These are phyloP conservation scores for Albula glossodonta DNA, from an alignment of 2,113 vertebrate genomes.

Conservation along the genomic window DNA sequence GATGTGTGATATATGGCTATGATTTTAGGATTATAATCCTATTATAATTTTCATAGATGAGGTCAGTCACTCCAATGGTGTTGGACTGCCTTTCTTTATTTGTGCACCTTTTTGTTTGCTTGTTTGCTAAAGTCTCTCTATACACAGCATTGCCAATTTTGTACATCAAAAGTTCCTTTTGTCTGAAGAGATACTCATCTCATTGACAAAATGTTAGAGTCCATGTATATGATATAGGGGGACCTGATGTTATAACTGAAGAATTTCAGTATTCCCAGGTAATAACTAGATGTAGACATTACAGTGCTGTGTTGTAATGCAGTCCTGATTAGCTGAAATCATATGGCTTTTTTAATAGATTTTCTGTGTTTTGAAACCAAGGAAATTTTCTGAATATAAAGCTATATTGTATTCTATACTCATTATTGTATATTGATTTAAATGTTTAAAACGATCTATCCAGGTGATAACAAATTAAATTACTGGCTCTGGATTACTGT, in stretches of 20 bases:
- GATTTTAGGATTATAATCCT: too few species aligned
- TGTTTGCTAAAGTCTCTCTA: too few species aligned
- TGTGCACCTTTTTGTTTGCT: too few species aligned
- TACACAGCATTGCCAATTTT: background rate
- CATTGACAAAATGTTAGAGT: background rate
- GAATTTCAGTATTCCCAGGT: background rate
- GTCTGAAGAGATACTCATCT: constrained; percentile 4
- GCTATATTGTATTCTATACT: too few species aligned
- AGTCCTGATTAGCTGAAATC: background rate
- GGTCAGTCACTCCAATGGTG: too few species aligned
- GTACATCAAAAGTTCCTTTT: background rate
- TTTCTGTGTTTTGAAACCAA: background rate
- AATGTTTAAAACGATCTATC: background rate
- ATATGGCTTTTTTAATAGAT: background rate
- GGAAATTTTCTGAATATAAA: background rate
- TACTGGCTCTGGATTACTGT: background rate
- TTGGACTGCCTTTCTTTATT: background rate
- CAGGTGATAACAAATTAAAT: background rate
- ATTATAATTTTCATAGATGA: too few species aligned
- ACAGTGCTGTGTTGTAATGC: background rate
- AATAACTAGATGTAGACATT: background rate
- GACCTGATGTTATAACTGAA: background rate
- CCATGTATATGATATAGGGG: background rate
- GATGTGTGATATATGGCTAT: too few species aligned
- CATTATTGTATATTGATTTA: background rate